Evolutionary conservation across 2,888 invertebrate species (phyloP), one percentile per base, ranked within the genome.

Genomic region (Cheilosia soror): DNA sequence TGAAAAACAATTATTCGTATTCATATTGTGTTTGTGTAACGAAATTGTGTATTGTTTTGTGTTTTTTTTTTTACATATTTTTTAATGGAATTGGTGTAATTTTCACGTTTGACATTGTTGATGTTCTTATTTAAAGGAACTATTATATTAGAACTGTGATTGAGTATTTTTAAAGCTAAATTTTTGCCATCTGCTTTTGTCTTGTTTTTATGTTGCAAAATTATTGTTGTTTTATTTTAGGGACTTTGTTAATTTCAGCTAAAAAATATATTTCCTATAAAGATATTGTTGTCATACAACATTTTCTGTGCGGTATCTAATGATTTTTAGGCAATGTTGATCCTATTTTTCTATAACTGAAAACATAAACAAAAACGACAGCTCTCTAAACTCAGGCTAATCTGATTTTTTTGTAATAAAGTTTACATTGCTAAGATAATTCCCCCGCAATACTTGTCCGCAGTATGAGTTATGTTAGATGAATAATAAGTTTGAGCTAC

Each of bases 71-170:
- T 33, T 49, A 33, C 2, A 0, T 33, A 4, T 31, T 9, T 44
- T 11, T 20, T 20, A 33, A 58, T 42, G 25, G 20, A 75, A 72
- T 72, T 78, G 65, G 71, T 73, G 68, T 80, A 63, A 37, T 49
- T 78, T 51, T 72, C 72, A 77, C 68, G 83, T 71, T 76, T 69
- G 80, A 69, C 25, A 68, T 72, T 42, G 60, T 84, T 84, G 53
- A 60, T 84, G 57, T 58, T 53, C 68, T 63, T 31, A 3, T 62
- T 4, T 37, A 53, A 37, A 53, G 5, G 31, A 4, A 53, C 20
- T 20, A 57, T 42, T 31, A 13, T 44, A 44, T 40, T 60, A 15
- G 6, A 60, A 49, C 13, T 57, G 33, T 57, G 44, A 31, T 63
- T 73, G 60, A 40, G 25, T 47, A 73, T 42, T 4, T 37, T 37